phyloP scores from a whole-genome alignment of 2,888 invertebrate species.

The Anorthoa munda region DNA sequence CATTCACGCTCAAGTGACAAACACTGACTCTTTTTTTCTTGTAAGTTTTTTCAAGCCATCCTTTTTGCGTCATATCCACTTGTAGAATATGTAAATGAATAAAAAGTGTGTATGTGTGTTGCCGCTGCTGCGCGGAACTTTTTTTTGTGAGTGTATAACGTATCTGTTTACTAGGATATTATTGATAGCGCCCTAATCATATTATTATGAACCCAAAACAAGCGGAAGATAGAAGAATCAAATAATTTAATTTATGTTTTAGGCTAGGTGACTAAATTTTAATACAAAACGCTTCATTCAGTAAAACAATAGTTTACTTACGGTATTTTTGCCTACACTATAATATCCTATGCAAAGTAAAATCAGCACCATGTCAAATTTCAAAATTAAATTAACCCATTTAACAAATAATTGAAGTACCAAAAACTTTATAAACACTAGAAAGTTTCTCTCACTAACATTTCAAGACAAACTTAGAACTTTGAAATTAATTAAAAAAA shows the following conservation, averaged over 20 bases:
- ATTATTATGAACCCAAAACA: neutral
- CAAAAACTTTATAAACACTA: neutral
- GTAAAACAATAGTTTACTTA: neutral
- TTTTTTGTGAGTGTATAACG: too few relatives aligned
- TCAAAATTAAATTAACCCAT: neutral
- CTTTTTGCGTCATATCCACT: too few relatives aligned
- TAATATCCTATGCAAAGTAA: too few relatives aligned
- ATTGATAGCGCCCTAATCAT: too few relatives aligned
- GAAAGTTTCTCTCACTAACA: constrained; percentile 17
- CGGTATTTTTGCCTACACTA: rapidly evolving
- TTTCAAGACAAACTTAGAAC: constrained; percentile 17
- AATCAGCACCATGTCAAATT: rapidly evolving
- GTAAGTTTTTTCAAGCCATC: too few relatives aligned
- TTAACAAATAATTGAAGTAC: neutral
- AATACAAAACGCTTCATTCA: neutral
- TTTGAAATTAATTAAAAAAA: constrained; percentile 54
- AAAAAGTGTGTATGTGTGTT: too few relatives aligned
- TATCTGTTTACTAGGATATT: too few relatives aligned
- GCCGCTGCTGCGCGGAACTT: too few relatives aligned
- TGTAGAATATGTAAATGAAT: too few relatives aligned
- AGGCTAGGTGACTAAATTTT: neutral
- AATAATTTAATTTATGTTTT: too few relatives aligned
- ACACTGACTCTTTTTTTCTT: too few relatives aligned
- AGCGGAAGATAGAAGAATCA: neutral
- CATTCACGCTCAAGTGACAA: too few relatives aligned